Conservation (phyloP, 1,140 invertebrate genomes). For the Drosophila kurseongensis region DNA sequence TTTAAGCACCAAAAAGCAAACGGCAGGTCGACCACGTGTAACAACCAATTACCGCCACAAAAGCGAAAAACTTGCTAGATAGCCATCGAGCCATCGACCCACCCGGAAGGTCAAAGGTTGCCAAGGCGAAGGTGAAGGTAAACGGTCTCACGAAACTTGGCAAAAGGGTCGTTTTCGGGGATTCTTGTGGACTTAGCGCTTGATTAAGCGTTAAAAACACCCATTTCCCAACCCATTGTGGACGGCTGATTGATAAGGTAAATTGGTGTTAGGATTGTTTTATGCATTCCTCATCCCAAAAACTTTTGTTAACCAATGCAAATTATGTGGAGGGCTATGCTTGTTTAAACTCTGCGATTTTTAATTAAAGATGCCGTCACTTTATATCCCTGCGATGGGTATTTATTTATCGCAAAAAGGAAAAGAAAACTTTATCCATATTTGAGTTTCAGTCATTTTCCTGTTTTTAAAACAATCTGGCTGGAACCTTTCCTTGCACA, state of each 20-base stretch:
- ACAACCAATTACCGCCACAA: conserved; percentile 75
- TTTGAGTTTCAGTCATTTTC: conserved; percentile 2
- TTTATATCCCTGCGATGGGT: neutral
- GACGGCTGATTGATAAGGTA: conserved; percentile 66
- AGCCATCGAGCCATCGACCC: conserved; percentile 18
- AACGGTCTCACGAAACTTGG: conserved; percentile 54
- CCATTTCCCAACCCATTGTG: conserved; percentile 18
- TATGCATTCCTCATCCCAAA: conserved; percentile 4
- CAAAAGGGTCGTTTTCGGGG: conserved; percentile 47
- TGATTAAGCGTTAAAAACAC: conserved; percentile 64
- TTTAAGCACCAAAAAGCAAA: conserved; percentile 45
- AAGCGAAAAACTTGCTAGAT: conserved; percentile 58
- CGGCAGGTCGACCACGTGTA: conserved; percentile 57
- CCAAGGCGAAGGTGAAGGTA: conserved; percentile 55
- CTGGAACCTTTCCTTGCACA: conserved; percentile 4
- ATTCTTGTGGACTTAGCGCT: conserved; percentile 56
- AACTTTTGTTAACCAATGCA: conserved; percentile 34
- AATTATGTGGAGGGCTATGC: conserved; percentile 38
- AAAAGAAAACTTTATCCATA: neutral
- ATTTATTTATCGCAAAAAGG: neutral
- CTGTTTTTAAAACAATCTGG: conserved; percentile 9
- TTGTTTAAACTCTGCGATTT: conserved; percentile 18
- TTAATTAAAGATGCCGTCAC: conserved; percentile 28
- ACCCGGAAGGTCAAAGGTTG: conserved; percentile 57
- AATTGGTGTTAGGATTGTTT: conserved; percentile 53